Evolutionary conservation across 2,888 invertebrate species (phyloP), one percentile per base, ranked within the genome.

Genomic region (Folsomia candida): DNA sequence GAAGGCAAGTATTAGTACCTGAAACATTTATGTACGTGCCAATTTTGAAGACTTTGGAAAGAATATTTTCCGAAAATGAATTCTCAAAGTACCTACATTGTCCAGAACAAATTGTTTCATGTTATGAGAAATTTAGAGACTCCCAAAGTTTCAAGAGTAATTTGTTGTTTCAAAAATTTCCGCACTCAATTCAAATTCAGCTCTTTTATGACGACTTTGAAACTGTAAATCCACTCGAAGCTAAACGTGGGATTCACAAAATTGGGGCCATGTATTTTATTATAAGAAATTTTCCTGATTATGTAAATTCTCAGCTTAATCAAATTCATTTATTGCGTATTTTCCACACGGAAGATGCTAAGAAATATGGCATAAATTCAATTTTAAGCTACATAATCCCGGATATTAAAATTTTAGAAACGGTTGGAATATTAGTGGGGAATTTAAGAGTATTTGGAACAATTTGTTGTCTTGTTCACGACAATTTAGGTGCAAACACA

Each of bases 121-220:
- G 47, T 47, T n/a, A n/a, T n/a, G 9, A 9, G 9, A 47, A 18
- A 11, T 47, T 47, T 47, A 47, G 47, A 11, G 47, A 47, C 18
- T 47, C 47, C 9, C 9, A 47, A 47, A 11, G 9, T 20, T 66
- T 54, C 27, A 26, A 11, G 3, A n/a, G 3, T n/a, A 66, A 66
- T 20, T 1, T 25, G 20, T 25, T 66, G 3, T 66, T 66, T 57
- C n/a, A 18, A 2, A 3, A 66, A 3, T 57, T 24, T 66, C 57
- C 66, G 26, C 25, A 66, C 28, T 51, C 66, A 2, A 51, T 66
- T 25, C 66, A 57, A 66, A 51, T 66, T 25, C 54, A 66, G 26
- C 6, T 66, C 14, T 68, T 68, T 68, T 29, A 68, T 62, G 68
- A 68, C 51, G 68, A 68, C 24, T 68, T 68, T 51, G 68, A 68